Base-by-base conservation (phyloP, 2,113 vertebrate genomes). In the Ophiodon elongatus region DNA sequence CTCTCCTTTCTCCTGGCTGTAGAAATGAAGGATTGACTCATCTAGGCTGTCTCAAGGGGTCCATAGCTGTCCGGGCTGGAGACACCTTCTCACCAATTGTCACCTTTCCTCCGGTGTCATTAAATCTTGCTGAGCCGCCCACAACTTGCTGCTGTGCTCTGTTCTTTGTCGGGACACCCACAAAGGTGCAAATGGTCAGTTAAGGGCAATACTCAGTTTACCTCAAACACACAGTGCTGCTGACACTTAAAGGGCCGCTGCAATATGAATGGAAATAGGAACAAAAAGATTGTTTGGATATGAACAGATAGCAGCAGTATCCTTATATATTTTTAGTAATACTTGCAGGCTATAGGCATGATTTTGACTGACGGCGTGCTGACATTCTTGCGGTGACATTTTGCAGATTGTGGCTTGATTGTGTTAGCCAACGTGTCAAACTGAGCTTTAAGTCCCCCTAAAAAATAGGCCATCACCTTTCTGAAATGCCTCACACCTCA, bases 1-100 rank as follows among this genome's bases (percentile, higher is more conserved):
- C 90, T 91, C 79, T 86, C 66, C 89, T 91, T 78, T 86, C 87
- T 81, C 69, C 83, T 31, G 86, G 85, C 91, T 88, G 85, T 84
- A 88, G 89, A 92, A 92, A 94, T 94, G 92, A 95, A 91, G 85
- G 88, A 93, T 93, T 76, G 91, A 92, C 91, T 94, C 91, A 94
- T 94, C 92, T 83, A 10, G 73, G 45, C 66, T 54, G 88, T 92
- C 94, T 92, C 93, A 62, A 75, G 93, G 89, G 93, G 37, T 90
- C 91, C 82, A 85, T 93, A 78, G 84, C 85, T 88, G 88, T 91
- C 93, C 69, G 17, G 37, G 66, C 82, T 29, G 39, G 75, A 94
- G 86, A 91, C 89, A 85, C 88, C 89, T 82, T 91, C 84, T 80
- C 87, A 73, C 86, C 92, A 82, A 91, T 87, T 89, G 91, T 91